phyloP scores from a whole-genome alignment of 2,888 invertebrate species.

The Parthenolecanium corni region DNA sequence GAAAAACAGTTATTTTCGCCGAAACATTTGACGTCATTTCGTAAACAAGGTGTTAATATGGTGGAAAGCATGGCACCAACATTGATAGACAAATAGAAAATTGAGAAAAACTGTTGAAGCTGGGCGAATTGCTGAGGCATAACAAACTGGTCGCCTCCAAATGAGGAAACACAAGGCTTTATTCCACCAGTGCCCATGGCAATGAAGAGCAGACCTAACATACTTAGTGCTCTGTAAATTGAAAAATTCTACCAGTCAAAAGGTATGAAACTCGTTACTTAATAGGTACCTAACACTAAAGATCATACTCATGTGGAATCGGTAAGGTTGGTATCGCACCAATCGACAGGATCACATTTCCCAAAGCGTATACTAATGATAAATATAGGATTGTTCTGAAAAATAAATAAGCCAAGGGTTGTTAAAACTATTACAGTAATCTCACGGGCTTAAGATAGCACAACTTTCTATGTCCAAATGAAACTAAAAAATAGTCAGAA shows the following conservation, averaged over 20 bases:
- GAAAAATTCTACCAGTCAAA: not conserved
- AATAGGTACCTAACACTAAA: not conserved
- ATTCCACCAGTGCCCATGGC: slow-evolving; percentile 70
- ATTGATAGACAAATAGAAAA: slow-evolving; percentile 59
- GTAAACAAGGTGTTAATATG: slow-evolving; percentile 58
- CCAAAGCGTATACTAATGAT: slow-evolving; percentile 55
- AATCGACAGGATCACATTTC: slow-evolving; percentile 34
- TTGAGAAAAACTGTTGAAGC: slow-evolving; percentile 58
- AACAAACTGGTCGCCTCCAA: slow-evolving; percentile 68
- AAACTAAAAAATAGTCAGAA: too few species aligned
- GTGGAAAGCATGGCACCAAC: slow-evolving; percentile 61
- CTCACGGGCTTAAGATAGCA: too few species aligned
- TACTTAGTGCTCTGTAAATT: slow-evolving; percentile 18
- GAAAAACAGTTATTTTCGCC: slow-evolving; percentile 56
- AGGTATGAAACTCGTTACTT: not conserved
- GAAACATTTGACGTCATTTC: slow-evolving; percentile 52
- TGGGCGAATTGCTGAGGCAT: slow-evolving; percentile 52
- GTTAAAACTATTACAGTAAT: too few species aligned
- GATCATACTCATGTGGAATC: slow-evolving; percentile 6
- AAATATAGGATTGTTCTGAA: slow-evolving; percentile 72
- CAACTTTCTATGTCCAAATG: too few species aligned
- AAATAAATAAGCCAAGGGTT: slow-evolving; percentile 33
- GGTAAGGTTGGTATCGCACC: slow-evolving; percentile 31
- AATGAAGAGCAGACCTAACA: slow-evolving; percentile 56
- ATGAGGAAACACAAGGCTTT: slow-evolving; percentile 69